Conservation (phyloP, 2,888 invertebrate genomes). For the Athrips mouffetella region DNA sequence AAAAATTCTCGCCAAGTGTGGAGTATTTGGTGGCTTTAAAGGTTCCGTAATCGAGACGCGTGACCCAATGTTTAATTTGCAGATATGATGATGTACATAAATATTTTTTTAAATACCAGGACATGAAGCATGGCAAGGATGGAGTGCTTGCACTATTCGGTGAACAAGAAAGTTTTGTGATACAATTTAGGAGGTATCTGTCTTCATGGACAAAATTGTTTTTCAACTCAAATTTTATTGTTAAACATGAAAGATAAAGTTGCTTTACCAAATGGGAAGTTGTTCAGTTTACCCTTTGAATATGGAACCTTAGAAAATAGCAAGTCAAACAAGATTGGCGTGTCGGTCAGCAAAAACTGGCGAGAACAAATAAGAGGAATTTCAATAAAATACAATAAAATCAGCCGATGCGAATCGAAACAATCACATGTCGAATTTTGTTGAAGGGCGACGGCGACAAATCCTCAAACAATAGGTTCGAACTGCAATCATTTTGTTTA, state of each 20-base stretch:
- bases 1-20: slow-evolving; percentile 23
- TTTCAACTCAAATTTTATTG: too few relatives aligned
- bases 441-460: slow-evolving; percentile 48
- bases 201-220: too few relatives aligned
- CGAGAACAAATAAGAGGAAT: slow-evolving; percentile 52
- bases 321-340: slow-evolving; percentile 20
- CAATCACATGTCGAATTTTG: slow-evolving; percentile 53
- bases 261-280: not conserved
- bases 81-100: too few relatives aligned
- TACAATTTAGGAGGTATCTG: too few relatives aligned
- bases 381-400: slow-evolving; percentile 69
- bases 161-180: too few relatives aligned
- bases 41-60: not conserved
- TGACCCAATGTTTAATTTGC: too few relatives aligned
- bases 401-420: slow-evolving; percentile 52
- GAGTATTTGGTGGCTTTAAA: not conserved
- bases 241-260: not conserved
- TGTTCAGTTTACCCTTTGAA: not conserved
- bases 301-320: slow-evolving; percentile 4
- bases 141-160: too few relatives aligned
- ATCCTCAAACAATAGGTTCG: slow-evolving; percentile 41
- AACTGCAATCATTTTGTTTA: slow-evolving; percentile 7
- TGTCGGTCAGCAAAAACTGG: slow-evolving; percentile 37
- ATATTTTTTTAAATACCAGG: too few relatives aligned
- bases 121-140: too few relatives aligned